Evolutionary conservation across 2,113 vertebrate genomes (phyloP), one percentile per base, ranked within the genome.

Genomic region (Paratilapia polleni): DNA sequence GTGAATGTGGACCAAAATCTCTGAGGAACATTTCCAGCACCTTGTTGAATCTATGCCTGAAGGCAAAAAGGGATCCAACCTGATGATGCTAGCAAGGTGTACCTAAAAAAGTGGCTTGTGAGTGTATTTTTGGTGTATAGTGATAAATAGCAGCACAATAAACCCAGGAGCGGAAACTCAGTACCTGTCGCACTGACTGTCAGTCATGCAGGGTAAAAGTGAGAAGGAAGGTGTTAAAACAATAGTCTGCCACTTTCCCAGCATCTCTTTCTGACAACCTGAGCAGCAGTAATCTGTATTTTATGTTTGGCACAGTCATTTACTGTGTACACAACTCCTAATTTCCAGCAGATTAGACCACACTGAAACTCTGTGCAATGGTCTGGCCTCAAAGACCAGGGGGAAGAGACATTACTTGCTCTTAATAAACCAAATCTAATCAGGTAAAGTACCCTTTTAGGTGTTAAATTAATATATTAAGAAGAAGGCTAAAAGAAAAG

Each of bases 381-480:
- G 56, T 77, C 54, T 47, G 5, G 22, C 52, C 54, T 70, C 73
- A 34, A 47, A 57, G 34, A 74, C 1, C 28, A 70, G 61, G 49
- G 17, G 6, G 6, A 52, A 52, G 15, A 56, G 13, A 77, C 52
- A 62, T 54, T 58, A 14, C 34, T 60, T 52, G 17, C 66, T 63
- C 66, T 81, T 31, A 22, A 66, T 74, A 86, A 75, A 74, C 41
- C 28, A 10, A 66, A 56, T 31, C 66, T n/a, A 81, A 80, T 77
- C 28, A 83, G 58, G 14, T 6, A 68, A 68, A 73, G 68, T 73
- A 75, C 70, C 74, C 62, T 17, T 79, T 49, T 52, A 78, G 70
- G 74, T 77, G 77, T 78, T 76, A 52, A 58, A 82, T 91, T 78
- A 77, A 82, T 82, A 76, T 66, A 78, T 78, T 58, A 82, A 63